Evolutionary conservation across 2,888 invertebrate genomes (phyloP).

Genomic region (Acleris literana): DNA sequence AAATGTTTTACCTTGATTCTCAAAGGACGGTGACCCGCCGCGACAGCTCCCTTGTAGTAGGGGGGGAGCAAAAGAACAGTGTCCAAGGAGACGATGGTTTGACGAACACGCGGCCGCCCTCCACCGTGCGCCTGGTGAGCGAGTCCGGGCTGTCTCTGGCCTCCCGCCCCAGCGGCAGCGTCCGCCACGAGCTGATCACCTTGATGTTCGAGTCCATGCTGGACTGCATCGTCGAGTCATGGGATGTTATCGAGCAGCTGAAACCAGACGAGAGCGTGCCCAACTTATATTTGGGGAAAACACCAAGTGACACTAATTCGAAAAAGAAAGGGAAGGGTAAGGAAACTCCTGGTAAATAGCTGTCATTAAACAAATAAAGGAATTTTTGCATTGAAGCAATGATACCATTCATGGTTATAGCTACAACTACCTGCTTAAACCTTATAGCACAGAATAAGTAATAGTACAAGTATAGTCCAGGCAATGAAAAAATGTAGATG

Average conservation of each 20-base stretch:
- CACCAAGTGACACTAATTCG: conserved; percentile 54
- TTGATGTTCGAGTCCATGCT: conserved; percentile 73
- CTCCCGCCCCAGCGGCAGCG: conserved; percentile 53
- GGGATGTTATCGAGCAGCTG: conserved; percentile 57
- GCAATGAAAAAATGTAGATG: no score
- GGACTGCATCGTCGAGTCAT: conserved; percentile 64
- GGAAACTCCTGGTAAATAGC: conserved; percentile 4
- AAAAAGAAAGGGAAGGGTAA: conserved; percentile 56
- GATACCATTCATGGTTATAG: no score
- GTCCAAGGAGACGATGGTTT: conserved; percentile 41
- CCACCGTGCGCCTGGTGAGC: conserved; percentile 47
- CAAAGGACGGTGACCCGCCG: conserved; percentile 67
- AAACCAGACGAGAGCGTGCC: conserved; percentile 50
- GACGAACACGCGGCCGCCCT: conserved; percentile 47
- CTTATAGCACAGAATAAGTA: no score
- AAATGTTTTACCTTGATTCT: conserved; percentile 70
- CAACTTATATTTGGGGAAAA: conserved; percentile 50
- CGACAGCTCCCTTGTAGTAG: conserved; percentile 64
- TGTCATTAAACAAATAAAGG: background rate
- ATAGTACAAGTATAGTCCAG: no score
- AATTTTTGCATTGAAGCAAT: no score
- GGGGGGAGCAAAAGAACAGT: conserved; percentile 39
- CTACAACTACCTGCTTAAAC: no score
- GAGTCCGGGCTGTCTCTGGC: conserved; percentile 49
- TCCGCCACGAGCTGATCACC: conserved; percentile 65